Evolutionary conservation across 2,113 vertebrate species (phyloP).

Genomic region (Urocynchramus pylzowi): DNA sequence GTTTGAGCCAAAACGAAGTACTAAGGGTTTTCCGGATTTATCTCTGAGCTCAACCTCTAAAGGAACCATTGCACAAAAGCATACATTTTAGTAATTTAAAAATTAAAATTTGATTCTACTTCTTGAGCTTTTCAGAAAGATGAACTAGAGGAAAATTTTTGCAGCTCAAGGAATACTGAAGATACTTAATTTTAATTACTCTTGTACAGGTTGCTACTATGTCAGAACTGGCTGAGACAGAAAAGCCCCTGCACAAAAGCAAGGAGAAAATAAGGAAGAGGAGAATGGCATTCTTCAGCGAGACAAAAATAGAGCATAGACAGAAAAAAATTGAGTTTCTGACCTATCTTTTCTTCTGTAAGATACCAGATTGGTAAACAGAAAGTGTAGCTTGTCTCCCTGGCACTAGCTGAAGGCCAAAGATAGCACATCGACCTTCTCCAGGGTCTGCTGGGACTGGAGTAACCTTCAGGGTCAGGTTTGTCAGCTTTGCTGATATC

Average conservation of each 20-base stretch:
- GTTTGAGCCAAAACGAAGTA: background rate
- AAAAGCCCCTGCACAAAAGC: background rate
- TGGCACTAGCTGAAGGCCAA: slow-evolving; percentile 16
- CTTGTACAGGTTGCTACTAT: background rate
- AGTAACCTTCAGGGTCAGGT: background rate
- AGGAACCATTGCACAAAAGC: background rate
- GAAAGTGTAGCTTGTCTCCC: background rate
- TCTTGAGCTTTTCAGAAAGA: background rate
- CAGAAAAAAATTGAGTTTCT: background rate
- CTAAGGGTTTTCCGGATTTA: background rate
- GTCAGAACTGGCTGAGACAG: background rate
- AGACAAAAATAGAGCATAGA: background rate
- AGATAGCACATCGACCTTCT: slow-evolving; percentile 10
- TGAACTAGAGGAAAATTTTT: background rate
- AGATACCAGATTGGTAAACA: background rate
- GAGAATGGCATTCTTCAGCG: accelerated
- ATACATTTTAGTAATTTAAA: background rate
- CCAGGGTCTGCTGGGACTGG: slow-evolving; percentile 11
- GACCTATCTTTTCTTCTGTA: background rate
- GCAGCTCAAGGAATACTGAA: background rate
- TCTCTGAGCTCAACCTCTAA: background rate
- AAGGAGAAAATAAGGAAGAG: background rate
- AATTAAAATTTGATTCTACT: background rate
- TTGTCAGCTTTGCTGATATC: slow-evolving; percentile 38
- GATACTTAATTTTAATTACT: background rate